phyloP scores from a whole-genome alignment of 2,888 invertebrate species.

The Ceriagrion tenellum region DNA sequence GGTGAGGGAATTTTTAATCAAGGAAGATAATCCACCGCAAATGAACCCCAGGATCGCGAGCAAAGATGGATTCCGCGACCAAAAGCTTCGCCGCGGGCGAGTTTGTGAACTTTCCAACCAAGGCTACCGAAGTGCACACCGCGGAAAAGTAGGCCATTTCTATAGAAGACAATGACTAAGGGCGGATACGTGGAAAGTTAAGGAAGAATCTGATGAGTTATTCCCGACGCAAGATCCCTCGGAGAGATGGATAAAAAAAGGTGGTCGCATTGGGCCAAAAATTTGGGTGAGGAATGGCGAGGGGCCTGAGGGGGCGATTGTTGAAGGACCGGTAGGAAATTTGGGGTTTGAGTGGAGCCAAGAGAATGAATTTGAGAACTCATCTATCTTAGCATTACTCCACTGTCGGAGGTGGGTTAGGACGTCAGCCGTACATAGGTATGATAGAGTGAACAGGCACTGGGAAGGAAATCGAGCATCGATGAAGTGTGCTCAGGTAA shows the following conservation, averaged over 20 bases:
- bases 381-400: no score
- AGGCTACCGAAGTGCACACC: neutral
- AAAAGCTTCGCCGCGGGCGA: neutral
- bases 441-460: no score
- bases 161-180: neutral
- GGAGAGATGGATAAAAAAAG: neutral
- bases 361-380: no score
- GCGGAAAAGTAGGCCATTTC: slow-evolving; percentile 24
- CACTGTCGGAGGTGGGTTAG: no score
- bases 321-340: no score
- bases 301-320: no score
- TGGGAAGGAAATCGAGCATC: no score
- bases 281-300: neutral
- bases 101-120: neutral
- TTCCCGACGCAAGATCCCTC: neutral
- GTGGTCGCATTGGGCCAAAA: neutral
- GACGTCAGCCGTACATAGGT: no score
- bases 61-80: neutral
- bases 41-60: neutral
- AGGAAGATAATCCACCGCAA: neutral
- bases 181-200: neutral
- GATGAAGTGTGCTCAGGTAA: no score
- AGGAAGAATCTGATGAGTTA: slow-evolving; percentile 13
- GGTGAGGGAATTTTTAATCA: neutral
- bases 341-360: no score